These are phyloP conservation scores for Anguilla rostrata DNA, from an alignment of 2,113 vertebrate genomes.

Conservation along the genomic window DNA sequence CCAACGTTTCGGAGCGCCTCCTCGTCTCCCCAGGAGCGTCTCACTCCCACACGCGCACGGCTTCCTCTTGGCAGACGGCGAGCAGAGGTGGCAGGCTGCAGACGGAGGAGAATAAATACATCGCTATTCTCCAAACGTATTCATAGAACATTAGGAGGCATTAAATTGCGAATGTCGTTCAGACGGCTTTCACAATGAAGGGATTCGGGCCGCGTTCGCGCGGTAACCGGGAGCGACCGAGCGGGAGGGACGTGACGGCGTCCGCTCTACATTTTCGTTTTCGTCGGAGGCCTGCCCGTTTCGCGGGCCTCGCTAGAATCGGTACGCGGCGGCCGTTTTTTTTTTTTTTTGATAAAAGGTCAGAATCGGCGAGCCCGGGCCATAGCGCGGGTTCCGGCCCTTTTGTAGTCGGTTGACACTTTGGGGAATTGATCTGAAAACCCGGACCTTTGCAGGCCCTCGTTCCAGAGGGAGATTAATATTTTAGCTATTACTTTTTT, in stretches of 20 bases:
- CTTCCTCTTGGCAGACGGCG: conserved; percentile 26
- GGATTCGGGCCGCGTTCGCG: conserved; percentile 82
- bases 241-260: conserved; percentile 78
- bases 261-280: conserved; percentile 90
- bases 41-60: conserved; percentile 28
- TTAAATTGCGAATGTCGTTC: conserved; percentile 93
- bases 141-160: conserved; percentile 86
- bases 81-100: conserved; percentile 42
- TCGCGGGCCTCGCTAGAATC: conserved; percentile 64
- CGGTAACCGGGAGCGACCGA: conserved; percentile 88
- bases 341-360: conserved; percentile 74
- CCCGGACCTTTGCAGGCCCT: conserved; percentile 75
- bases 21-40: conserved; percentile 33
- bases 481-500: conserved; percentile 80
- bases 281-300: conserved; percentile 62
- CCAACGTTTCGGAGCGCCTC: conserved; percentile 57
- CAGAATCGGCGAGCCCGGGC: conserved; percentile 73
- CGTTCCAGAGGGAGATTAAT: conserved; percentile 83
- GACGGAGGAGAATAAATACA: conserved; percentile 57
- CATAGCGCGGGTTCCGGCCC: conserved; percentile 73
- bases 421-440: conserved; percentile 84
- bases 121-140: conserved; percentile 77
- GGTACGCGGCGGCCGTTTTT: conserved; percentile 66
- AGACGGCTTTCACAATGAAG: conserved; percentile 93
- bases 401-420: conserved; percentile 77